phyloP scores from a whole-genome alignment of 2,888 invertebrate species.

The Cephus pulcher region DNA sequence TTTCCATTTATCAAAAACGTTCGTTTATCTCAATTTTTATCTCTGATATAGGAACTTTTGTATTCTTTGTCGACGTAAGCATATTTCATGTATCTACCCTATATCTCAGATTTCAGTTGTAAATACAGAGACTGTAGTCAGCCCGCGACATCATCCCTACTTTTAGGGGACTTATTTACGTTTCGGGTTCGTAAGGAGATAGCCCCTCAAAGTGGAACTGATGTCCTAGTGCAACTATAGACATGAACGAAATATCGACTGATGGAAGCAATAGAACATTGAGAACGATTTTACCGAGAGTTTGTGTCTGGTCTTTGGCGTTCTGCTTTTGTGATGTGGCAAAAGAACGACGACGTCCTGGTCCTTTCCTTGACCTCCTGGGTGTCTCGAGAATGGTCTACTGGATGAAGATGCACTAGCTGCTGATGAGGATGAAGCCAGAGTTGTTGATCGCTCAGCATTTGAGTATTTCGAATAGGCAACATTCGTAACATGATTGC shows the following conservation, averaged over 20 bases:
- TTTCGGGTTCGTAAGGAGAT: no score
- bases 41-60: no score
- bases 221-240: background rate
- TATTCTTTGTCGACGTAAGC: no score
- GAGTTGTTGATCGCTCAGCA: constrained; percentile 32
- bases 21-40: background rate
- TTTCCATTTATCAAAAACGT: background rate
- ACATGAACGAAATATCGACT: background rate
- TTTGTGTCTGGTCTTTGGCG: constrained; percentile 55
- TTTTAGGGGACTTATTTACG: no score
- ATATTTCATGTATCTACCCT: no score
- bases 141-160: no score
- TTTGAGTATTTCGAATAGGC: constrained; percentile 54
- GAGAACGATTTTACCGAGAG: constrained; percentile 50
- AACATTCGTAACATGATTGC: constrained; percentile 73
- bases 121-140: no score
- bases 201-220: background rate
- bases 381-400: constrained; percentile 13
- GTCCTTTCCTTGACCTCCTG: constrained; percentile 39
- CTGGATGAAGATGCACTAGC: constrained; percentile 20
- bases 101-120: no score
- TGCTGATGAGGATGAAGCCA: constrained; percentile 28
- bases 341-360: constrained; percentile 58
- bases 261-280: background rate
- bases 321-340: constrained; percentile 53